Base-by-base conservation (phyloP, 2,113 vertebrate genomes). In the Chaenocephalus aceratus region DNA sequence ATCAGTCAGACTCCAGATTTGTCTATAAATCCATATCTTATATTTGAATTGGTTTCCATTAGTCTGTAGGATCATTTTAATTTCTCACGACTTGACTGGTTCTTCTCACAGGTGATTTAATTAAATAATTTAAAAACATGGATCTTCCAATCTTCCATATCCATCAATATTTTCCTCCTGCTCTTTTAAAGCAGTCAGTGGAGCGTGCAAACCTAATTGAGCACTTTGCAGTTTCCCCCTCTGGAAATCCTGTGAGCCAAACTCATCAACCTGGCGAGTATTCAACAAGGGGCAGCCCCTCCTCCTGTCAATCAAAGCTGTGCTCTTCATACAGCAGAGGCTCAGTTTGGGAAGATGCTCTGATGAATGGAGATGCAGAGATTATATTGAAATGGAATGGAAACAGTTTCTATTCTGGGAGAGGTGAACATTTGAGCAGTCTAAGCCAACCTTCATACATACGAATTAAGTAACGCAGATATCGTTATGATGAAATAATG, bases 231-330 rank as follows among this genome's bases (percentile, higher is more conserved):
- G 5, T 73, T 46, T 51, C 18, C 54, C 76, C 59, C 46, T 70
- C 26, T 49, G 53, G 48, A 75, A 79, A 65, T 60, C 53, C 52
- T 54, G 23, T 13, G 46, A 79, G 48, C 72, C 53, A 61, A 75
- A 71, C 70, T 63, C 65, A 54, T 34, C 58, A 69, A 68, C 54
- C 69, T 74, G 36, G 70, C 46, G 30, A 48, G 59, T 54, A 21
- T 58, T 54, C 65, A 54, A 12, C 71, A 65, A 46, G 26, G 77
- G 61, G 66, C 77, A 72, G 60, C 77, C 72, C 60, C 77, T 80
- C 36, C 34, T 41, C 2, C 77, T 75, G 75, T 59, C 76, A 71
- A 41, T 79, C 76, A 79, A 51, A 52, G n/a, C 36, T 4, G 10
- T 14, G 62, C 48, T 67, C 23, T 21, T n/a, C 18, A 4, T 2